Evolutionary conservation across 2,113 vertebrate species (phyloP).

Genomic region (Leptocoma aspasia): DNA sequence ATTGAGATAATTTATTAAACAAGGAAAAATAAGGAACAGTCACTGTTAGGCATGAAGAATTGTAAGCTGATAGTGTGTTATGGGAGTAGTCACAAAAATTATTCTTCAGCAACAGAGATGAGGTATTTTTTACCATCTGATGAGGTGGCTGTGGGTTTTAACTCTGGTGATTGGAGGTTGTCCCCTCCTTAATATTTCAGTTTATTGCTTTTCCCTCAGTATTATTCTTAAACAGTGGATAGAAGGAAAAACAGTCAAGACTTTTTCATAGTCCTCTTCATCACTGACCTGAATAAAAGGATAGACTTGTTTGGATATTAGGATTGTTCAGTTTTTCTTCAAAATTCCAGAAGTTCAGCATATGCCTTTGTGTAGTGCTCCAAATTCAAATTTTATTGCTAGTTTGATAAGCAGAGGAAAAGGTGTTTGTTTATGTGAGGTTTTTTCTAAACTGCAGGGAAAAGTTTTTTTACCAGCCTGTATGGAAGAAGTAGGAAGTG

Average conservation of each 20-base stretch:
- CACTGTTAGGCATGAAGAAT: neutral
- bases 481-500: neutral
- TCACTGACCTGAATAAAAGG: neutral
- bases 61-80: neutral
- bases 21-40: neutral
- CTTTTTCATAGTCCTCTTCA: neutral
- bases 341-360: neutral
- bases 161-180: neutral
- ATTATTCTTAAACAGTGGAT: neutral
- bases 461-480: neutral
- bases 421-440: neutral
- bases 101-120: neutral
- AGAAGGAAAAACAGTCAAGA: neutral
- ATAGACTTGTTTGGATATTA: neutral
- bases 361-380: neutral
- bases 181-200: neutral
- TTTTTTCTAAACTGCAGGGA: neutral
- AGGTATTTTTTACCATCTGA: neutral
- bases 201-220: neutral
- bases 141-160: neutral
- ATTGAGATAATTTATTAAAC: neutral
- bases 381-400: neutral
- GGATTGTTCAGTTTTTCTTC: neutral
- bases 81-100: neutral
- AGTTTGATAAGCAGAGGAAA: neutral